These are phyloP conservation scores for Sphaeridia pumilis DNA, from an alignment of 2,888 invertebrate species.

Conservation along the genomic window DNA sequence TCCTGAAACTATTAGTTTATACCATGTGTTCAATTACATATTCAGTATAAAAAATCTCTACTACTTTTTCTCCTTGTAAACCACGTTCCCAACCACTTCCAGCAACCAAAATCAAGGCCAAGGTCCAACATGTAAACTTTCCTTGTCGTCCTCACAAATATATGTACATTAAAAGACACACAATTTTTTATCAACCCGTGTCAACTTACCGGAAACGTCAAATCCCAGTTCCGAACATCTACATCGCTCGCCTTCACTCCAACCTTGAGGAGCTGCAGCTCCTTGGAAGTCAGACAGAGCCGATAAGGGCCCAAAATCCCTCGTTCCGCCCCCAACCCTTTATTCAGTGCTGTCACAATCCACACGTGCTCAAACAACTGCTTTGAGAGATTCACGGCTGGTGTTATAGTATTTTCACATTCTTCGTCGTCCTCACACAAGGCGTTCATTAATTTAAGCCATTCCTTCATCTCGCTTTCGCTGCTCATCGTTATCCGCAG, in stretches of 20 bases:
- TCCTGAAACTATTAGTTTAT: too few species aligned
- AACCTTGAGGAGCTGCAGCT: constrained; percentile 66
- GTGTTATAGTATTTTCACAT: constrained; percentile 44
- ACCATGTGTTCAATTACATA: too few species aligned
- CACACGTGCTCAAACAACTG: constrained; percentile 71
- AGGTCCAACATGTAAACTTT: too few species aligned
- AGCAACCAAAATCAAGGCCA: too few species aligned
- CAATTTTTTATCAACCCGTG: not conserved
- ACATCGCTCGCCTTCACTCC: constrained; percentile 47
- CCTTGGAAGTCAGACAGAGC: constrained; percentile 73
- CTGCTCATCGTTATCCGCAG: constrained; percentile 73
- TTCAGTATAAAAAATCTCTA: too few species aligned
- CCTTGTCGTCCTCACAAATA: not conserved
- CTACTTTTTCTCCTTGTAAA: too few species aligned
- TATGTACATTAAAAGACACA: not conserved
- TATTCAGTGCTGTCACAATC: constrained; percentile 75
- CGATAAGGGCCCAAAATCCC: constrained; percentile 67
- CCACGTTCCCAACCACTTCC: too few species aligned
- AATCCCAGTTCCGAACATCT: constrained; percentile 44
- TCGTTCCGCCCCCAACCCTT: constrained; percentile 64
- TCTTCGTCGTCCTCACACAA: constrained; percentile 21
- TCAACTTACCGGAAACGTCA: constrained; percentile 51
- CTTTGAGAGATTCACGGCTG: constrained; percentile 8
- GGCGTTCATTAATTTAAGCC: constrained; percentile 44
- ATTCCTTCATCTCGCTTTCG: constrained; percentile 67